Evolutionary conservation across 2,888 invertebrate genomes (phyloP).

Genomic region (Cancer borealis): DNA sequence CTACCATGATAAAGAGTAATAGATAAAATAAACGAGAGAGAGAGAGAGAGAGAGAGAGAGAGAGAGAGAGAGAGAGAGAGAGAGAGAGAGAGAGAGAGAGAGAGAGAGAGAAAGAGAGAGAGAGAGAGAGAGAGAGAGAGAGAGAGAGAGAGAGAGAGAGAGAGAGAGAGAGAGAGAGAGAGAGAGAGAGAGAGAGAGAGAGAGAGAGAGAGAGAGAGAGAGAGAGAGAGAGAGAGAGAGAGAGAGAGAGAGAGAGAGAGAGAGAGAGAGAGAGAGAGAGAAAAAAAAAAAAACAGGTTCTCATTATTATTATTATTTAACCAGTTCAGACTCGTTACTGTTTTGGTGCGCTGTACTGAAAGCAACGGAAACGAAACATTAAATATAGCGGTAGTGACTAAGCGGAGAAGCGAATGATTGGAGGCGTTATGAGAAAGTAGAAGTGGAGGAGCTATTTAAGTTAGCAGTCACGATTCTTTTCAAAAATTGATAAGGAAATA

Average conservation of each 20-base stretch:
- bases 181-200: slow-evolving; percentile 14
- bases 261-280: background rate
- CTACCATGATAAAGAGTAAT: too few relatives aligned
- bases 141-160: background rate
- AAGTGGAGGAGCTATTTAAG: too few relatives aligned
- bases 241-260: background rate
- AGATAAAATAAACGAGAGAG: background rate
- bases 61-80: background rate
- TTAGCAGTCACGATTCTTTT: too few relatives aligned
- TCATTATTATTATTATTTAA: too few relatives aligned
- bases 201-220: background rate
- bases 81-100: background rate
- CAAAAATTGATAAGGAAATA: too few relatives aligned
- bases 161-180: slow-evolving; percentile 16
- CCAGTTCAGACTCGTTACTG: too few relatives aligned
- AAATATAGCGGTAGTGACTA: too few relatives aligned
- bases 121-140: background rate
- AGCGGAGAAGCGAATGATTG: too few relatives aligned
- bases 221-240: slow-evolving; percentile 18
- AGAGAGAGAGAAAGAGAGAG: background rate
- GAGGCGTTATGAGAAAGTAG: too few relatives aligned
- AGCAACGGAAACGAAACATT: too few relatives aligned
- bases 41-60: background rate
- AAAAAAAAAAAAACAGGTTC: too few relatives aligned
- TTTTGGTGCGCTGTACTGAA: too few relatives aligned